These are phyloP conservation scores for Arctocebus calabarensis DNA, from an alignment of 2,797 vertebrate species.

Conservation along the genomic window DNA sequence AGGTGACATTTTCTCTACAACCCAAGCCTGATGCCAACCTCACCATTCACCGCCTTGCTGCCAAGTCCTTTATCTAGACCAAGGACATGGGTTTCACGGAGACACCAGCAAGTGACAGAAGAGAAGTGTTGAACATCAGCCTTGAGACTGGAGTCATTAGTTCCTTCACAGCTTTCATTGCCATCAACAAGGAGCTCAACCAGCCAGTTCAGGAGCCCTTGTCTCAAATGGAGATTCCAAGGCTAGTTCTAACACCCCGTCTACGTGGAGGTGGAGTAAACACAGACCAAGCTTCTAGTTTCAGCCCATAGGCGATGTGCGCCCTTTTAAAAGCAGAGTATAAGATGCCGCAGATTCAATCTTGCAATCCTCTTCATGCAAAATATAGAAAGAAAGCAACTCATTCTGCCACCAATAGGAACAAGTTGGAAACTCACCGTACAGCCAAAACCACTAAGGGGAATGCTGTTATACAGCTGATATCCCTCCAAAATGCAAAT, in stretches of 20 bases:
- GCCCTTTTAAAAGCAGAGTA: fast-evolving
- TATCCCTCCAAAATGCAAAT: conserved; percentile 89
- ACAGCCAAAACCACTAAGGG: not conserved
- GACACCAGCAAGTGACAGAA: conserved; percentile 59
- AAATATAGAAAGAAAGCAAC: not conserved
- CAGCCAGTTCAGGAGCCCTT: conserved; percentile 85
- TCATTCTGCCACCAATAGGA: not conserved
- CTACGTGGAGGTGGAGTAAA: fast-evolving
- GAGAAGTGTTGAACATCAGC: conserved; percentile 88
- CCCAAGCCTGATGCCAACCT: conserved; percentile 83
- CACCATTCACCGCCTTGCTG: conserved; percentile 88
- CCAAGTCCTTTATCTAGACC: conserved; percentile 86
- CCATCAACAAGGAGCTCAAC: conserved; percentile 84
- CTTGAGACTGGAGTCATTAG: conserved; percentile 90
- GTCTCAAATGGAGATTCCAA: conserved; percentile 79
- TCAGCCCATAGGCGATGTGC: fast-evolving
- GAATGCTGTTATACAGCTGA: conserved; percentile 82
- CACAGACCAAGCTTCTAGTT: fast-evolving
- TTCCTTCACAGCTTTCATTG: conserved; percentile 90
- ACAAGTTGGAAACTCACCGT: not conserved
- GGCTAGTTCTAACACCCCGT: conserved; percentile 15
- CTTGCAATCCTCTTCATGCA: no score
- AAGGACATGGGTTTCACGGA: conserved; percentile 82
- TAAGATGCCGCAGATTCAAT: no score
- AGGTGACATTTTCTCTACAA: conserved; percentile 86